Evolutionary conservation across 2,113 vertebrate genomes (phyloP).

Genomic region (Nicator chloris): DNA sequence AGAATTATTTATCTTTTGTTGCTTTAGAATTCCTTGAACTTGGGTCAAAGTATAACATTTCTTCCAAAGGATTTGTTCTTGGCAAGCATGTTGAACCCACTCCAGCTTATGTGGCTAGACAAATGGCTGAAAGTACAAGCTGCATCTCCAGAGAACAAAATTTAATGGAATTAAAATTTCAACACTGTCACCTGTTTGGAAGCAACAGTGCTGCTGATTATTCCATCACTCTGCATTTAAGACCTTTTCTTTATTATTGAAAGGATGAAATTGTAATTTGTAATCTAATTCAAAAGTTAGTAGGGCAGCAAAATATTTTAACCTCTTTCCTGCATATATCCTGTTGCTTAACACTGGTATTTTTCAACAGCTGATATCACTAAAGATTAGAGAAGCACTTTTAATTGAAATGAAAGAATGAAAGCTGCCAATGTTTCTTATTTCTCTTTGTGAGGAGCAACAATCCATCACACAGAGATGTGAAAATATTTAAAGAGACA

Average conservation of each 20-base stretch:
- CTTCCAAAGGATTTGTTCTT: slow-evolving; percentile 47
- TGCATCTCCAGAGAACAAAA: neutral
- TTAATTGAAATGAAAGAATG: neutral
- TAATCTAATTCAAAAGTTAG: neutral
- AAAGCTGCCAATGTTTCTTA: neutral
- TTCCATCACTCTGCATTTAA: neutral
- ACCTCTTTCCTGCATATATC: neutral
- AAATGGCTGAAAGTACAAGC: slow-evolving; percentile 37
- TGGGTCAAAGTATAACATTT: slow-evolving; percentile 59
- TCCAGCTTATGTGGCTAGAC: slow-evolving; percentile 45
- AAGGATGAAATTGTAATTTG: neutral
- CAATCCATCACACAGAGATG: neutral
- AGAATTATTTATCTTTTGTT: slow-evolving; percentile 44
- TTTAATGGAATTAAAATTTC: slow-evolving; percentile 31
- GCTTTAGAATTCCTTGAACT: slow-evolving; percentile 44
- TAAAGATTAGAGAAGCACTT: neutral
- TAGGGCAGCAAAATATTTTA: neutral
- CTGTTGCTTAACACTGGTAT: neutral
- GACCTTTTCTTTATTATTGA: neutral
- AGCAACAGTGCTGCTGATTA: neutral
- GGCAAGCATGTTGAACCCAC: slow-evolving; percentile 31
- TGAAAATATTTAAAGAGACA: neutral
- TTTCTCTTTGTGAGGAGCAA: neutral
- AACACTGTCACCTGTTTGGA: slow-evolving; percentile 18
- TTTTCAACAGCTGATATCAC: neutral